phyloP scores from a whole-genome alignment of 2,113 vertebrate species.

The Elanus axillaris region DNA sequence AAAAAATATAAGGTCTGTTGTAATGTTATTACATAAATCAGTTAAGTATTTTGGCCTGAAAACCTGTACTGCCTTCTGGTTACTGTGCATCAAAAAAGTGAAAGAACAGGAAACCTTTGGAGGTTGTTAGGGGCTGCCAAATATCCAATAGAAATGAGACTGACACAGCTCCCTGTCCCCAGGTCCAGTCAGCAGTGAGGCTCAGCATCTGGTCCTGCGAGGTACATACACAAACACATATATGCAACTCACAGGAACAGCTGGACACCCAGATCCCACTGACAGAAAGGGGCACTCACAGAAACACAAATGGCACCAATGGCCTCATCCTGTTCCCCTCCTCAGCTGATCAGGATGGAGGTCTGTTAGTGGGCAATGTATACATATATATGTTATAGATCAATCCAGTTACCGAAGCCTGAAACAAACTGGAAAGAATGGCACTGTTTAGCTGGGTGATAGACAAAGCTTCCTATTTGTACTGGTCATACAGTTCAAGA shows the following conservation, averaged over 20 bases:
- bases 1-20: neutral
- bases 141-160: neutral
- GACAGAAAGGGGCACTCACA: neutral
- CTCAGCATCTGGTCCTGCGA: accelerated
- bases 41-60: neutral
- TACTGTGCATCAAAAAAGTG: neutral
- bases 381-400: neutral
- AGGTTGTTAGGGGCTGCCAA: neutral
- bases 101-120: neutral
- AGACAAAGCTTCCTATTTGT: neutral
- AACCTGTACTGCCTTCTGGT: neutral
- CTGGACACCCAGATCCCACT: too few relatives aligned
- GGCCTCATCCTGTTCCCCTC: neutral
- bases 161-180: neutral
- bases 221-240: neutral
- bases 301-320: neutral
- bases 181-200: neutral
- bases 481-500: neutral
- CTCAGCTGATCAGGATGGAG: neutral
- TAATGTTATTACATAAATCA: neutral
- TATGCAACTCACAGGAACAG: neutral
- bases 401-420: neutral
- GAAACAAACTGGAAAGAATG: neutral
- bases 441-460: neutral
- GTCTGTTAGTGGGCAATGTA: neutral